phyloP scores from a whole-genome alignment of 2,797 vertebrate species.

The Schizopygopsis malacanthus region DNA sequence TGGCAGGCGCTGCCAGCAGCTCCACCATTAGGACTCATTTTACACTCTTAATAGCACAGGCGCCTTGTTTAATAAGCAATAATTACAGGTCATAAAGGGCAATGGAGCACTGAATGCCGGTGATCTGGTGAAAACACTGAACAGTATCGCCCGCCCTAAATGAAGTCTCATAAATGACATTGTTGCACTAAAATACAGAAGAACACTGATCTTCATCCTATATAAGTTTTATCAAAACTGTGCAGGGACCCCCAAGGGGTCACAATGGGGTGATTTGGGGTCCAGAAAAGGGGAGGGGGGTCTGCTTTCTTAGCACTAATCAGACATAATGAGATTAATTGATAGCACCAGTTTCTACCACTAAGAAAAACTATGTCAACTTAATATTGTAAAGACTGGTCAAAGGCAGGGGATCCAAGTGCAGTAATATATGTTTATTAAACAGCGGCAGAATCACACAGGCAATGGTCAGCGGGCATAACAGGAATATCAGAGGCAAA shows the following conservation, averaged over 20 bases:
- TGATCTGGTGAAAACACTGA: constrained; percentile 49
- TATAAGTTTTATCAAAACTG: background rate
- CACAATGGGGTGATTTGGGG: background rate
- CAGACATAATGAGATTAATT: no score
- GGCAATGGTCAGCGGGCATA: no score
- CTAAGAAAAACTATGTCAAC: no score
- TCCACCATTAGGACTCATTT: constrained; percentile 73
- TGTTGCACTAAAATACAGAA: background rate
- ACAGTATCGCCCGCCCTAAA: constrained; percentile 4
- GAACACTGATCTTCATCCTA: background rate
- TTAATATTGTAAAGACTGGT: no score
- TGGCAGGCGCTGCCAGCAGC: constrained; percentile 55
- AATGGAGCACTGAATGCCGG: constrained; percentile 64
- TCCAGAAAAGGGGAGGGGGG: background rate
- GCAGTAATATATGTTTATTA: no score
- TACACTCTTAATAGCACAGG: constrained; percentile 72
- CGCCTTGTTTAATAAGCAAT: constrained; percentile 79
- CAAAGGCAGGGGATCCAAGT: no score
- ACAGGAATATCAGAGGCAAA: no score
- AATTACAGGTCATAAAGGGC: constrained; percentile 79
- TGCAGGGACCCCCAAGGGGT: background rate
- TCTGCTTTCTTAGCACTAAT: no score
- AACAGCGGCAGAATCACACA: no score
- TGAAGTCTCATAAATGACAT: background rate
- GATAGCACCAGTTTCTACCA: no score